Conservation (phyloP, 1,140 invertebrate genomes). For the Drosophila murphyi region DNA sequence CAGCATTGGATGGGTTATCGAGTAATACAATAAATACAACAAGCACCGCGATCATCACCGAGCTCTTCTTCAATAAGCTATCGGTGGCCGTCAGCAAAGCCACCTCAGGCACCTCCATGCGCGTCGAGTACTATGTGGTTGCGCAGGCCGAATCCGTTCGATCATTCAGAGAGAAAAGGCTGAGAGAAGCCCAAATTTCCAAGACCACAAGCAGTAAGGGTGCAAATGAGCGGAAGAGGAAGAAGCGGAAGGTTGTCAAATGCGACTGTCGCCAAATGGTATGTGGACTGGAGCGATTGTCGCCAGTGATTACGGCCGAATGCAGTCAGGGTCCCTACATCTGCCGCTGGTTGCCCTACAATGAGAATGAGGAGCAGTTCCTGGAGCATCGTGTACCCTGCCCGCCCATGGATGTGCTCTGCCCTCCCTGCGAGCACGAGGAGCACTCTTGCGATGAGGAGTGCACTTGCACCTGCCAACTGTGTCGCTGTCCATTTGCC, state of each 20-base stretch:
- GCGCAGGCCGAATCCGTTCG: neutral
- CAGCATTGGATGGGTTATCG: neutral
- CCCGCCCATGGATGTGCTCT: constrained; percentile 47
- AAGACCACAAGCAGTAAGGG: neutral
- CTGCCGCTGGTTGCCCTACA: constrained; percentile 65
- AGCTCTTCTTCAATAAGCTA: constrained; percentile 42
- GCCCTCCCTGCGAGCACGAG: constrained; percentile 34
- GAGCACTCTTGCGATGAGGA: constrained; percentile 50
- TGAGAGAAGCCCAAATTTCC: no score
- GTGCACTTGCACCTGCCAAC: constrained; percentile 62
- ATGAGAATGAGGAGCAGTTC: constrained; percentile 48
- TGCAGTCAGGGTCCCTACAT: constrained; percentile 71
- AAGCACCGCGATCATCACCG: constrained; percentile 8
- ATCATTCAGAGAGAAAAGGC: neutral
- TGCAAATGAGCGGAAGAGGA: neutral
- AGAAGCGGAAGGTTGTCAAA: neutral
- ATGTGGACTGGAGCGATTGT: constrained; percentile 12
- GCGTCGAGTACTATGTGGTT: neutral
- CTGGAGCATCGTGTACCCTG: constrained; percentile 42
- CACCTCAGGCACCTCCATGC: constrained; percentile 6
- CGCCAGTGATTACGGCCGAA: constrained; percentile 60
- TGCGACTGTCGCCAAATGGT: constrained; percentile 54
- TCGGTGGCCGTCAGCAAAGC: constrained; percentile 1
- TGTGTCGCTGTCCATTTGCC: constrained; percentile 44
- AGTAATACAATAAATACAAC: neutral